Base-by-base conservation (phyloP, 53 echinoderm and acorn worm species). In the Apostichopus leukothele region DNA sequence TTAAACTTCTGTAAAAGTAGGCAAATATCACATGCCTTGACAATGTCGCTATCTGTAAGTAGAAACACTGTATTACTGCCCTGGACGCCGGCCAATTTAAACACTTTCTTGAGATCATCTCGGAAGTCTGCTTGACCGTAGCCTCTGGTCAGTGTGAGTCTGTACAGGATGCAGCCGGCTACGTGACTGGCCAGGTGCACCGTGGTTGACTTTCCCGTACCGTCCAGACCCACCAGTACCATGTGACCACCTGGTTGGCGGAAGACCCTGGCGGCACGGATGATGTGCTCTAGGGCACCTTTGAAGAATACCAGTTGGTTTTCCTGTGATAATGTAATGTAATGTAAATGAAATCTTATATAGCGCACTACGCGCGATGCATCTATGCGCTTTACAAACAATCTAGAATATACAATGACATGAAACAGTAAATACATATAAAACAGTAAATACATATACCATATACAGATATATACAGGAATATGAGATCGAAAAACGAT, bases 211-310 rank as follows among this genome's bases (percentile, higher is more conserved):
- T 99, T 99, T 16, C 99, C 99, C 19, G 96, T 96, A 25, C 99
- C 96, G 27, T 99, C 96, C 84, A 99, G 87, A 13, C 99, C 99
- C 1, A 99, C 96, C 27, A 99, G 87, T 3, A 99, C 93, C 99
- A 96, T 99, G 91, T 99, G 99, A 76, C 99, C 99, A 20, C 99
- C 96, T 13, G 99, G 99, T 71, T 99, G 99, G 54, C 94, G 92
- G 90, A 99, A 99, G 74, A 96, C 99, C 57, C 96, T 88, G 68
- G 99, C 99, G 0, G 99, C 99, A 5, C 99, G 90, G 16, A 95
- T 92, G 27, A 99, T 96, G 89, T 96, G 96, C 85, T 96, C 99
- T 20, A 98, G 83, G 8, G 99, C 99, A 61, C 93, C 94, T n/a
- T 94, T 92, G 96, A 99, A 99, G 90, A 99, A 99, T 22, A 99